Conservation (phyloP, 2,888 invertebrate species). For the Rhagium mordax region DNA sequence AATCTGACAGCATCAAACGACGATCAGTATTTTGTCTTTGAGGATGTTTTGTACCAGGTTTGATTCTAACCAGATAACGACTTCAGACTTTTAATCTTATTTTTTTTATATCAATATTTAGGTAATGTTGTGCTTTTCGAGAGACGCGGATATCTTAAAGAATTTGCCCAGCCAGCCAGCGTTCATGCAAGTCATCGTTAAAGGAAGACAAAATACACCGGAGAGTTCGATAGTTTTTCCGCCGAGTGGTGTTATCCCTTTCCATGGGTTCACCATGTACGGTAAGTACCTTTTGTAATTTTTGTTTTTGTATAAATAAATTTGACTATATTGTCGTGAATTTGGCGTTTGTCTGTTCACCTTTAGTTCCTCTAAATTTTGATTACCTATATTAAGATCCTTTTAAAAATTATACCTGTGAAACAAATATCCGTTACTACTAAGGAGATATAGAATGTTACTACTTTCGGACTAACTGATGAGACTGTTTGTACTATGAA, state of each 20-base stretch:
- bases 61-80: slow-evolving; percentile 1
- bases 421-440: too few species aligned
- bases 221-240: slow-evolving; percentile 87
- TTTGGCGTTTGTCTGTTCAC: too few species aligned
- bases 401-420: too few species aligned
- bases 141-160: slow-evolving; percentile 86
- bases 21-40: slow-evolving; percentile 98
- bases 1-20: slow-evolving; percentile 97
- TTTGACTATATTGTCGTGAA: too few species aligned
- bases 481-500: too few species aligned
- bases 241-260: slow-evolving; percentile 95
- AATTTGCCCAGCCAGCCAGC: slow-evolving; percentile 77
- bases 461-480: too few species aligned
- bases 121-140: slow-evolving; percentile 92
- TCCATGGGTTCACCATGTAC: slow-evolving; percentile 98
- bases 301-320: too few species aligned
- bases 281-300: slow-evolving; percentile 82
- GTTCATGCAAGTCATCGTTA: slow-evolving; percentile 82
- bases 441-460: too few species aligned
- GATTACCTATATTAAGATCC: too few species aligned
- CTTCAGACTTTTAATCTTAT: neutral
- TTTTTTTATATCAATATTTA: slow-evolving; percentile 62
- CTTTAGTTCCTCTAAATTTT: too few species aligned
- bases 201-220: slow-evolving; percentile 78
- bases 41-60: slow-evolving; percentile 95